Base-by-base conservation (phyloP, 1,140 invertebrate species). In the Drosophila athabasca region DNA sequence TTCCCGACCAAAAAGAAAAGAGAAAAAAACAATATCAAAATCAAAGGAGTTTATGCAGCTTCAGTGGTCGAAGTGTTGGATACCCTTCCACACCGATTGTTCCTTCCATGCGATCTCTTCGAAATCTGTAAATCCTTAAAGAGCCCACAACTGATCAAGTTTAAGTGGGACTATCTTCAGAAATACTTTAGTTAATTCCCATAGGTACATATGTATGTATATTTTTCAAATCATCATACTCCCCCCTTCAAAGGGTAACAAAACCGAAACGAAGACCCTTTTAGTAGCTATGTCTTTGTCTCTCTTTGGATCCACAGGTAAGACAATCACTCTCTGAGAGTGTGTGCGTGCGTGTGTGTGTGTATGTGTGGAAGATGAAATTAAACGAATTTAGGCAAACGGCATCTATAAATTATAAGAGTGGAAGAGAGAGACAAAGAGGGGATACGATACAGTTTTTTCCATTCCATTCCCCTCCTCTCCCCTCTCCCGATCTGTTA, bases 321-420 rank as follows among this genome's bases (percentile, higher is more conserved):
- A 55, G n/a, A 24, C 6, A 39, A 11, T 39, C 35, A 26, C 9
- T n/a, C 39, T 3, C 22, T 48, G 44, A 26, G 26, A 22, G 11
- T 48, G 19, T 19, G 6, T 48, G 13, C 39, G 9, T 43, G 48
- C 48, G 19, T 19, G 6, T 48, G 13, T 44, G n/a, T 43, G 49
- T 26, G 74, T 66, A 64, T 54, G 66, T 75, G 78, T 50, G 64
- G 41, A 46, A 60, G 62, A 60, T 69, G 83, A 83, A 89, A 88
- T 88, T 88, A 88, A 88, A 89, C 79, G 84, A 82, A 88, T 88
- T 88, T 89, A 88, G 84, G 76, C 83, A 88, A 88, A 83, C 83
- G 83, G 84, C 84, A 89, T 88, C 83, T 88, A 88, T 88, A 88
- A 88, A 88, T 88, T 88, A 88, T 87, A 39, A 39, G 35, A 39